Percentiles rank a stretch among this genome's conserved stretches.
Evolutionary conservation across 2,888 invertebrate species (phyloP).

Genomic region (Dugesia japonica): DNA sequence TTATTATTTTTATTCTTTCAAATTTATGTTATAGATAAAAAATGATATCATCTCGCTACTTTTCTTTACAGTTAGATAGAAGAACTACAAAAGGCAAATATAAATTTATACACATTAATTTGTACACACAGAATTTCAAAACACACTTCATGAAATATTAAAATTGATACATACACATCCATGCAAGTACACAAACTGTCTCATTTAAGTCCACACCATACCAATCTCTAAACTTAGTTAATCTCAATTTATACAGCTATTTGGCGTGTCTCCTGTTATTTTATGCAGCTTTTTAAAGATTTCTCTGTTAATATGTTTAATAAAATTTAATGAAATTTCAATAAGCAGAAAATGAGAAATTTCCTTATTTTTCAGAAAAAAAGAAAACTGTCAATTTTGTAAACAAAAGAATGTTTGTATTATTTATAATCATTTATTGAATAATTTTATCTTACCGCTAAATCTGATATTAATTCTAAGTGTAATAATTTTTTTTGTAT

Average conservation of each 20-base stretch:
- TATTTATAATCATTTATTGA: constrained; percentile 5
- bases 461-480: too few species aligned
- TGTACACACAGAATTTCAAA: background rate
- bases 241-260: constrained; percentile 16
- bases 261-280: constrained; percentile 8
- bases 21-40: constrained; percentile 12
- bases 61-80: constrained; percentile 15
- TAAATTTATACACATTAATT: background rate
- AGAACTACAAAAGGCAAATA: constrained; percentile 4
- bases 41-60: constrained; percentile 10
- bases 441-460: background rate
- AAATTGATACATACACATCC: constrained; percentile 15
- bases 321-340: constrained; percentile 20
- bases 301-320: constrained; percentile 5
- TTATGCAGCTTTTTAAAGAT: background rate
- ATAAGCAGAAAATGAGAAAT: constrained; percentile 13
- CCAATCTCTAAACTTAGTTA: constrained; percentile 15
- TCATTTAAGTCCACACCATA: constrained; percentile 10
- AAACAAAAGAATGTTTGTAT: constrained; percentile 5
- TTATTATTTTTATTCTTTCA: constrained; percentile 15
- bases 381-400: background rate
- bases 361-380: background rate
- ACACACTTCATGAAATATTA: constrained; percentile 4
- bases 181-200: constrained; percentile 5
- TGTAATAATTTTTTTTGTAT: too few species aligned